These are phyloP conservation scores for Gavia stellata DNA, from an alignment of 2,113 vertebrate genomes.

Conservation along the genomic window DNA sequence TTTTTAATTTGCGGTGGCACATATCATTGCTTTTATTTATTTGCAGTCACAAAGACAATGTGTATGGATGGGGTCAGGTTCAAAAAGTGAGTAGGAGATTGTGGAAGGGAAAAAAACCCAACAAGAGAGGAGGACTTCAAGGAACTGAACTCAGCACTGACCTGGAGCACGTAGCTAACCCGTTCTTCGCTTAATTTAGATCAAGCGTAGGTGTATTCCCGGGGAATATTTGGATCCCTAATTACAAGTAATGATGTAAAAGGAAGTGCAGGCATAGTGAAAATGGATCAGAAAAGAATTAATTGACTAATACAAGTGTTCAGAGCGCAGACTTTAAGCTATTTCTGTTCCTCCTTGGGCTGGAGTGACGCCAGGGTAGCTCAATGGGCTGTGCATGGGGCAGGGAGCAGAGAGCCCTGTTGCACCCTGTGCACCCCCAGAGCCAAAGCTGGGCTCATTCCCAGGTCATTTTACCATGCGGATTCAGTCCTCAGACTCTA, in stretches of 20 bases:
- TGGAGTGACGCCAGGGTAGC: neutral
- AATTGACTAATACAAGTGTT: neutral
- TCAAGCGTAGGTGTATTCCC: neutral
- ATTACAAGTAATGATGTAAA: neutral
- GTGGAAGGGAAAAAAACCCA: neutral
- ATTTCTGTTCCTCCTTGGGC: neutral
- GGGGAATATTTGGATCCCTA: neutral
- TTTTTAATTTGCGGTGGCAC: neutral
- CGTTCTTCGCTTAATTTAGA: neutral
- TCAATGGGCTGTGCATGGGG: neutral
- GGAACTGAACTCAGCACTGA: neutral
- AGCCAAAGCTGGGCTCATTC: neutral
- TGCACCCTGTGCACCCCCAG: neutral
- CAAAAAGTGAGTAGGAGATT: neutral
- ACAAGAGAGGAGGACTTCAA: neutral
- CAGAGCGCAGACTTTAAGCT: neutral
- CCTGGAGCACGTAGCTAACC: slow-evolving; percentile 23
- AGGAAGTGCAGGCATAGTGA: slow-evolving; percentile 36
- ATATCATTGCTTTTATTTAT: neutral
- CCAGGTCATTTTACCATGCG: neutral
- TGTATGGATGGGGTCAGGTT: neutral
- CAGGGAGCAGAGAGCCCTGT: neutral
- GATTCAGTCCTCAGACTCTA: neutral
- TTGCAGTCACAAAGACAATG: neutral
- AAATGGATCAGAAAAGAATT: slow-evolving; percentile 29